Base-by-base conservation (phyloP, 2,888 invertebrate species). In the Eupelmus urozonus region DNA sequence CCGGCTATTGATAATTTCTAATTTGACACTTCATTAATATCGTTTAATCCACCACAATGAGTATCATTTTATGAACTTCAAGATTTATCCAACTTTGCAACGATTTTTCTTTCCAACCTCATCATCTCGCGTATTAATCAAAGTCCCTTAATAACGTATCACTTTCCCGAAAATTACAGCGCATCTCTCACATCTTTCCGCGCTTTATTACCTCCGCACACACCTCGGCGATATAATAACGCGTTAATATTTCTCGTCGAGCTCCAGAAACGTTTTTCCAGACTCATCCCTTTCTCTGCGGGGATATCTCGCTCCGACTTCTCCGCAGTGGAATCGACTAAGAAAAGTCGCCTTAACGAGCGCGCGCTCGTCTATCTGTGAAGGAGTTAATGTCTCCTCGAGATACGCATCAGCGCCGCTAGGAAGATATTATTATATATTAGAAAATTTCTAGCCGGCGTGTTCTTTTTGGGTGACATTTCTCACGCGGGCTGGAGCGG, bases 211-310 rank as follows among this genome's bases (percentile, higher is more conserved):
- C 51, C 23, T 5, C 9, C 4, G 4, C 2, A 7, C 40, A 18
- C 4, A 40, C 23, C 23, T 51, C 13, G 23, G 11, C 63, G 63
- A 23, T 45, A 18, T 42, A 49, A 62, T 59, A 27, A 25, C 55
- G 9, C 34, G 42, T 69, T 66, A 40, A 57, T 63, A 55, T 34
- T 42, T 45, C 20, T 65, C 65, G n/a, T 45, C 16, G 27, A 27
- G 13, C 45, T 45, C 20, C n/a, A 45, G 57, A 25, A 5, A 25
- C 45, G 45, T 51, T 55, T 45, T 63, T 42, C n/a, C 18, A 23
- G 34, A 34, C 3, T n/a, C n/a, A n/a, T n/a, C n/a, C 34, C 34
- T 34, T 34, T 34, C 9, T 34, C 9, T 34, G 3, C 34, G 3
- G 9, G 9, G 9, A 34, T 9, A 5, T 9, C 3, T 34, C 34